Evolutionary conservation across 2,888 invertebrate genomes (phyloP).

Genomic region (Cosmia pyralina): DNA sequence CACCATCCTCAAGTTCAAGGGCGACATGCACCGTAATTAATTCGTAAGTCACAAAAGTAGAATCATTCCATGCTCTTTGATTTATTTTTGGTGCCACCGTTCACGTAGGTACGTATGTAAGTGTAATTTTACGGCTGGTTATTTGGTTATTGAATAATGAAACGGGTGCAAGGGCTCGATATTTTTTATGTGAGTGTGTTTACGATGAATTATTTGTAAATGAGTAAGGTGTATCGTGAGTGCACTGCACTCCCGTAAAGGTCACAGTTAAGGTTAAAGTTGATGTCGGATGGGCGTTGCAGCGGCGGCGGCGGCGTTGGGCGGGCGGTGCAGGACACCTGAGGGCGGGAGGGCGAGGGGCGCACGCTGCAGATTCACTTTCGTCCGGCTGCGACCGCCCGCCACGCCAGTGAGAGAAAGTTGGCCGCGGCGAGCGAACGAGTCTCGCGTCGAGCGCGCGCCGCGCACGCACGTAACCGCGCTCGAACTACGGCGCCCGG

Average conservation of each 20-base stretch:
- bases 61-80: conserved; percentile 20
- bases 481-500: conserved; percentile 73
- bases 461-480: conserved; percentile 83
- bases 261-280: conserved; percentile 90
- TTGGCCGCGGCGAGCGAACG: conserved; percentile 89
- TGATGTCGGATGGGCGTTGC: conserved; percentile 84
- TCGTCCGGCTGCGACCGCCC: conserved; percentile 87
- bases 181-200: conserved; percentile 5
- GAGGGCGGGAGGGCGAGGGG: conserved; percentile 77
- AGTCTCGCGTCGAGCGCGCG: conserved; percentile 87
- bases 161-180: not conserved
- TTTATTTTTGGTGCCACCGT: conserved; percentile 23
- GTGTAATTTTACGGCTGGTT: conserved; percentile 11
- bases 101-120: not conserved
- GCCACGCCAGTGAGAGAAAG: conserved; percentile 90
- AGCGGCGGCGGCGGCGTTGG: conserved; percentile 75
- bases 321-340: conserved; percentile 82
- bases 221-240: conserved; percentile 68
- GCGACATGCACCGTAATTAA: conserved; percentile 48
- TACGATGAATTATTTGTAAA: conserved; percentile 46
- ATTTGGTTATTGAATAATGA: conserved; percentile 7
- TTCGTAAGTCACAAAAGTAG: conserved; percentile 38
- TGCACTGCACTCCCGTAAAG: conserved; percentile 87
- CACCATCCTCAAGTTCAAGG: conserved; percentile 62
- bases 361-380: conserved; percentile 89